Evolutionary conservation across 2,113 vertebrate genomes (phyloP), one percentile per base, ranked within the genome.

Genomic region (Apistogramma diplotaenia): DNA sequence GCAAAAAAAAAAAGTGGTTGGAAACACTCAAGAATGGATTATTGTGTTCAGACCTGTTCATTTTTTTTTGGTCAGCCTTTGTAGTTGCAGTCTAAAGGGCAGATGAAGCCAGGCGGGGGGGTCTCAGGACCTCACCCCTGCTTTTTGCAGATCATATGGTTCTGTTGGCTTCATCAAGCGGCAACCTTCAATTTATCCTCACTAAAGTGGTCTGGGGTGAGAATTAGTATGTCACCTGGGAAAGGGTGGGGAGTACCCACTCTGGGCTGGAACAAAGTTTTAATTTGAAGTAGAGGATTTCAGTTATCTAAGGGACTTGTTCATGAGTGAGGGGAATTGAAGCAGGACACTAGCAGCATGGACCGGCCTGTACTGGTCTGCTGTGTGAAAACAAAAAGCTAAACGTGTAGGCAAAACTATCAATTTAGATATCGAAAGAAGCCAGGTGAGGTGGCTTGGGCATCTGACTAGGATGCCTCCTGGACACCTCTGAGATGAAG

Each of bases 331-430:
- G 23, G 49, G 8, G 60, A 65, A 43, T 43, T 43, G 35, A 12
- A 67, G 21, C 37, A 65, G 61, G 8, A 65, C 35, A 65, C 61
- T 65, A 37, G n/a, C 61, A 65, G 61, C n/a, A 65, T 65, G 61
- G 0, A 15, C 23, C 43, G 15, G 35, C 35, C 35, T 16, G 35
- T 65, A 65, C 1, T 23, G 21, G 21, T 43, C 21, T 65, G 21
- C 35, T 65, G 60, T 43, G 35, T 25, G 1, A 46, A 67, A 15
- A 27, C 40, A 4, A 65, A 4, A 65, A 49, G 40, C 23, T 2
- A 25, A 46, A 6, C 35, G 2, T 29, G 46, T 29, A 49, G 16
- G 23, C 8, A 29, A 67, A 67, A 40, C 62, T 27, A 9, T 27
- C 11, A 5, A 67, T 70, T 49, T 70, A 70, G 23, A 67, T 16